A percentile compares a stretch with the other conserved stretches of the same genome.
Conservation (phyloP, 2,888 invertebrate species). For the Drosophila macrospina region DNA sequence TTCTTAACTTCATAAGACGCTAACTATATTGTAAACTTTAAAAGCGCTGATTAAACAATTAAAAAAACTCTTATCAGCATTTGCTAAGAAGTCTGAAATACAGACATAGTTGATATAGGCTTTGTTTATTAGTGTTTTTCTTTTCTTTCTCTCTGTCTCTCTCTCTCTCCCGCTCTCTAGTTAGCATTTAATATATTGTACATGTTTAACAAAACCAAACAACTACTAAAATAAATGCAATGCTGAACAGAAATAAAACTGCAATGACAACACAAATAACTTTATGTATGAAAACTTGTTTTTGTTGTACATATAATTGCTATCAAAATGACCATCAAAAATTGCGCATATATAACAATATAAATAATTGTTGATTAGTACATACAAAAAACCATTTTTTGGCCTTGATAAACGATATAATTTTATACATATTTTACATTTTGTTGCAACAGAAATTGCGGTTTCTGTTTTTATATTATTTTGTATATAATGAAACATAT, state of each 20-base stretch:
- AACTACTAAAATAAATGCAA: conserved; percentile 5
- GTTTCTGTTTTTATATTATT: conserved; percentile 20
- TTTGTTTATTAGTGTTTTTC: not conserved
- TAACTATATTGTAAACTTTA: not conserved
- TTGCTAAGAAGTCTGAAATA: not conserved
- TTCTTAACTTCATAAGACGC: not conserved
- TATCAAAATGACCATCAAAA: conserved; percentile 18
- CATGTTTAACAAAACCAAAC: conserved; percentile 1
- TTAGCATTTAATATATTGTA: not conserved
- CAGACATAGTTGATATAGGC: not conserved
- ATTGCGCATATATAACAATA: conserved; percentile 17
- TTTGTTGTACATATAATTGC: conserved; percentile 12
- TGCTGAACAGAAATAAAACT: conserved; percentile 16
- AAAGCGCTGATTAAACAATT: conserved; percentile 14
- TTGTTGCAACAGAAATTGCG: not conserved
- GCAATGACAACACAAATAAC: conserved; percentile 9
- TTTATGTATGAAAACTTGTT: conserved; percentile 17
- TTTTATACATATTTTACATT: conserved; percentile 16
- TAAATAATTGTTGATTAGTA: conserved; percentile 16
- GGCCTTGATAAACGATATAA: conserved; percentile 46
- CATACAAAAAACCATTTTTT: conserved; percentile 23
- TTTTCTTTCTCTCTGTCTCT: not conserved
- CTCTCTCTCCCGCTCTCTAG: not conserved
- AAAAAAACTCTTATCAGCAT: conserved; percentile 18
- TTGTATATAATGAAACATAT: too few species aligned